Evolutionary conservation across 2,113 vertebrate genomes (phyloP), one percentile per base, ranked within the genome.

Genomic region (Fulmarus glacialis): DNA sequence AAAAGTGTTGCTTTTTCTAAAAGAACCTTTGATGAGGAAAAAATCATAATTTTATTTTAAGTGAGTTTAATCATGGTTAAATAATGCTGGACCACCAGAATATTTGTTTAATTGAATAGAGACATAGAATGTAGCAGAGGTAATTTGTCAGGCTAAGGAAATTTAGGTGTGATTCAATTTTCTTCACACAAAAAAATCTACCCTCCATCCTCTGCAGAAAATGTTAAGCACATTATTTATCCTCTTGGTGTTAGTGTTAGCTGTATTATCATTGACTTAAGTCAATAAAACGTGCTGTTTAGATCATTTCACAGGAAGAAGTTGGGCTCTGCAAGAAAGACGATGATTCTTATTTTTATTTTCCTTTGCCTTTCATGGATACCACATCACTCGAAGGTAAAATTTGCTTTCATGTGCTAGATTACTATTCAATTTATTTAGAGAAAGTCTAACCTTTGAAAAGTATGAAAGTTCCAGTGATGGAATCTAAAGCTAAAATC

Each of bases 101-200:
- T 97, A 96, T 97, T 95, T 93, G 73, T 95, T 96, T 96, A 96
- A 97, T 97, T 97, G 89, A 95, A 90, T 56, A 88, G 92, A 97
- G 96, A 92, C 72, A 66, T 24, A 88, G 73, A 83, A 93, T 79
- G 91, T 53, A 96, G 63, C 93, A 90, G 64, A 96, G 50, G 92
- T 94, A 97, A 98, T 98, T 97, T 98, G 82, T 96, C 95, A 96
- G 80, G 67, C 45, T 70, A 84, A 81, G 58, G 45, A 96, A 96
- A 97, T 98, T 93, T 82, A 91, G 53, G 42, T 86, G 38, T 95
- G 82, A 97, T 97, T 96, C 80, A 90, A 95, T 97, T 98, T 97
- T 95, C 90, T 88, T 93, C 83, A 81, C 36, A 89, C 38, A 75
- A 62, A 90, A 87, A 89, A 82, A 66, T 55, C 60, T 88, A 92